Evolutionary conservation across 2,797 vertebrate genomes (phyloP).

Genomic region (Buceros bicornis): DNA sequence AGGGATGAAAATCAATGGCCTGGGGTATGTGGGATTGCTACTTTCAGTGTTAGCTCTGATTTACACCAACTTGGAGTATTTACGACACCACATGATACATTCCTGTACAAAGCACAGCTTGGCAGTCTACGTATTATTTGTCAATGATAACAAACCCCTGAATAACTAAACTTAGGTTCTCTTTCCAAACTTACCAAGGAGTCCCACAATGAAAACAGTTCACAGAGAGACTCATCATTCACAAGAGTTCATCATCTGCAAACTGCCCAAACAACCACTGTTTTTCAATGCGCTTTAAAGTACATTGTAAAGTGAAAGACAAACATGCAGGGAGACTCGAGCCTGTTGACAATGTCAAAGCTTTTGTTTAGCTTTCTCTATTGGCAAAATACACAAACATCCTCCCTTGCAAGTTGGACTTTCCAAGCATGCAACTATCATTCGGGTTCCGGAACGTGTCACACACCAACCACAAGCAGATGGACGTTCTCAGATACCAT

Average conservation of each 20-base stretch:
- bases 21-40: background rate
- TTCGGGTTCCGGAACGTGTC: background rate
- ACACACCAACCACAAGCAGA: background rate
- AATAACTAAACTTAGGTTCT: background rate
- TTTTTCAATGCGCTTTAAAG: background rate
- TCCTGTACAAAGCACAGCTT: background rate
- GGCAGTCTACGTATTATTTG: background rate
- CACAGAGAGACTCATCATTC: background rate
- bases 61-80: background rate
- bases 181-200: background rate
- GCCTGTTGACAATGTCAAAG: background rate
- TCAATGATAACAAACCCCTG: background rate
- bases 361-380: background rate
- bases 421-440: background rate
- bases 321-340: background rate
- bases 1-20: background rate
- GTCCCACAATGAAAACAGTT: background rate
- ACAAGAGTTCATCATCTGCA: background rate
- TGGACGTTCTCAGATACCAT: background rate
- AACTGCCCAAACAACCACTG: background rate
- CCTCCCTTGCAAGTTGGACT: background rate
- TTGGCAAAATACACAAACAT: background rate
- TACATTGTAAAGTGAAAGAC: background rate
- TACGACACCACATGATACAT: background rate
- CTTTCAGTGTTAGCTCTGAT: background rate